Base-by-base conservation (phyloP, 2,888 invertebrate genomes). In the Chaetoderma sp. region DNA sequence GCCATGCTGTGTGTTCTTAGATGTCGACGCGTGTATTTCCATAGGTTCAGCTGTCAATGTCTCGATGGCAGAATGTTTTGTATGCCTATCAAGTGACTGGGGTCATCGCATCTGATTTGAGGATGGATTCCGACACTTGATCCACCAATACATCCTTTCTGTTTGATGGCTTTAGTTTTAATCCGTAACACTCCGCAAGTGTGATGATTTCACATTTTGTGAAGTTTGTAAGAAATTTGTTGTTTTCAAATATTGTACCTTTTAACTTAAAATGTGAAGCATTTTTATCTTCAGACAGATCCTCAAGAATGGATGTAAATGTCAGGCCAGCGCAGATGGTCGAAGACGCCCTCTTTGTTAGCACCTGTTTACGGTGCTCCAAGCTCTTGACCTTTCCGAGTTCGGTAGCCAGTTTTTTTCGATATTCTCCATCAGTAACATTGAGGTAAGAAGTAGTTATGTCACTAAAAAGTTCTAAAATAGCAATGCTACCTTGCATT, bases 361-460 rank as follows among this genome's bases (percentile, higher is more conserved):
- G 39, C 10, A 36, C n/a, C 39, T 36, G 39, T 36, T 36, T 36
- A n/a, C 10, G 39, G 39, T 36, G 39, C 39, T 36, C 39, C 39
- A n/a, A 13, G 39, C 39, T 36, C n/a, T 36, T 36, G n/a, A 10
- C 10, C 39, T 36, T 36, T n/a, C 39, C 39, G 10, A 36, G n/a
- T 36, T 36, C 39, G 10, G 39, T n/a, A n/a, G 39, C 10, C 39
- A 36, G n/a, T n/a, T 36, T 36, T 56, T 2, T 57, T 44, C 30
- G 42, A 2, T 2, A 39, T 21, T 56, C 56, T 25, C 27, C 56
- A 36, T 56, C 56, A 16, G 57, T 57, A 6, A 57, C 57, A 57
- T 42, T 42, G 42, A 57, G 57, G 44, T 57, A 57, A 2, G 57
- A 57, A 16, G 27, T 57, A 0, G 32, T 32, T 16, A 57, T 8